Evolutionary conservation across 1,140 invertebrate genomes (phyloP), one percentile per base, ranked within the genome.

Genomic region (Pantala flavescens): DNA sequence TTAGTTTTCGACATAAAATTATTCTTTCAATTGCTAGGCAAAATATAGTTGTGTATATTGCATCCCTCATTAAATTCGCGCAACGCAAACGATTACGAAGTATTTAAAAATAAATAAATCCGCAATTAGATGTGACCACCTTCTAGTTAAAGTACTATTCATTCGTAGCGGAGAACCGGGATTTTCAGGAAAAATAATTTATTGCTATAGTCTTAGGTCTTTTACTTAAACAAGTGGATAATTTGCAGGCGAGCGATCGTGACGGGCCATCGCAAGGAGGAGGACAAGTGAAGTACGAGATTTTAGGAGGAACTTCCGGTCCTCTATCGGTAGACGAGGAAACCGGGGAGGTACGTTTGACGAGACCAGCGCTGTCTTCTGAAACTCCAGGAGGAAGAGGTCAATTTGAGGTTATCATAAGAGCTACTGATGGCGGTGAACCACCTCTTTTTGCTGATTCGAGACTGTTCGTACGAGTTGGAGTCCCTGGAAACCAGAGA

Each of bases 401-500:
- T 14, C 88, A 90, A 76, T 92, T 92, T 78, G 90, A 92, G 76
- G 76, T 92, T 23, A 83, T 85, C 0, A 83, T 92, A 0, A 84
- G 87, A 72, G 91, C 90, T 23, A 91, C 88, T n/a, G 91, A 93
- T 82, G 85, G 85, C 76, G 90, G 90, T 42, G 78, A 77, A 43
- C 90, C 90, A 23, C 85, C 90, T 0, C 79, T 91, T 10, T 84
- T 85, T 23, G 87, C 90, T 23, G 90, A 90, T 73, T 86, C 88
- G 0, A 84, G 86, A 24, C 84, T 93, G 0, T 84, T 86, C 3
- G 85, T 93, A 7, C 84, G 90, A 19, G 90, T 93, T 0, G 91
- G 91, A 0, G 90, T 92, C 0, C 88, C 90, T 0, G 90, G 90
- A 0, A 92, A 92, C 77, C 91, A 93, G 77, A 84, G 90, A 49